Base-by-base conservation (phyloP, 1,140 invertebrate species). In the Ceratosolen fusciceps region DNA sequence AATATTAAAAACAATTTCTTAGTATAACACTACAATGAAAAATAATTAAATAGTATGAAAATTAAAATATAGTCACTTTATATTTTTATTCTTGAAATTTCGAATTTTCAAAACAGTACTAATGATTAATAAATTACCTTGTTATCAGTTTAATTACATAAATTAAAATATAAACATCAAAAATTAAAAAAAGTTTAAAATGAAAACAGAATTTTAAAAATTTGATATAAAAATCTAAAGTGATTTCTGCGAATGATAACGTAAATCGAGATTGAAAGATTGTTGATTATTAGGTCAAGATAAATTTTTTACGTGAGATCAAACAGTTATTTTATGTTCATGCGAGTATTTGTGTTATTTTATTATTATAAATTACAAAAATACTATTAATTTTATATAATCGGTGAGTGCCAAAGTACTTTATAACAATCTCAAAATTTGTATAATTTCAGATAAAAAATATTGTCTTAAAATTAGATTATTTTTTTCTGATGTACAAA, bases 171-270 rank as follows among this genome's bases (percentile, higher is more conserved):
- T 37, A 65, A 34, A 34, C 8, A 37, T 37, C 16, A 24, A 34
- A 67, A 67, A 43, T n/a, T 5, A 56, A 68, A 68, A 39, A 8
- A 49, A 49, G 8, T 26, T n/a, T 7, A 70, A 71, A 60, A 72
- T 79, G 49, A 52, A 16, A 52, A 16, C 10, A 52, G 3, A 52
- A 52, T 19, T 72, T 80, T 74, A 74, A 70, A 84, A 86, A 87
- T 88, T 84, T 83, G 60, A 75, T 86, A 86, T 87, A 72, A 80
- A 83, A 85, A 87, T 87, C 85, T 80, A 78, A 54, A n/a, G n/a
- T n/a, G n/a, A n/a, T n/a, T n/a, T n/a, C n/a, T n/a, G n/a, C n/a
- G n/a, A n/a, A n/a, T n/a, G n/a, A n/a, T n/a, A n/a, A 70, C 54
- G 29, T 79, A 43, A 71, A 68, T 82, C 82, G 52, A 74, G 81